A percentile compares a stretch with the other conserved stretches of the same genome.
Evolutionary conservation across 2,797 vertebrate species (phyloP).

Genomic region (Thaleichthys pacificus): DNA sequence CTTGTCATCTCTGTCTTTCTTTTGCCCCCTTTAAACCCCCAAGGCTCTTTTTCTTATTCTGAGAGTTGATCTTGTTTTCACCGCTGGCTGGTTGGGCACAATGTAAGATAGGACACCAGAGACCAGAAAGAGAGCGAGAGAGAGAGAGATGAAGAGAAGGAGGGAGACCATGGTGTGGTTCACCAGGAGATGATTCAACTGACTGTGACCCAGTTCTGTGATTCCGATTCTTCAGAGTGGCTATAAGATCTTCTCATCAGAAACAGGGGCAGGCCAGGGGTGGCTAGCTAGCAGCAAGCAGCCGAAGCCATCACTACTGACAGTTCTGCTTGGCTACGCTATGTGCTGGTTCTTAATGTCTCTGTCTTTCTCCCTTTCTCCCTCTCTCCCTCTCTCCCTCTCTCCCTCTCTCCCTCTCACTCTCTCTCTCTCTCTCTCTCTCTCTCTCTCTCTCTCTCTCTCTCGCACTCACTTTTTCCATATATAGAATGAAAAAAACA

Average conservation of each 20-base stretch:
- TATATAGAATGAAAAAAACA: no score
- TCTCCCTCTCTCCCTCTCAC: no score
- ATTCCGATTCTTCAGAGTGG: slow-evolving; percentile 14
- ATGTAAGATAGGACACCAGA: neutral
- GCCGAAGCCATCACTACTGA: neutral
- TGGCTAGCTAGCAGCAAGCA: slow-evolving; percentile 1
- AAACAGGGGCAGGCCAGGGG: slow-evolving; percentile 2
- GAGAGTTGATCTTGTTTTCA: neutral
- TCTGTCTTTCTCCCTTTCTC: neutral
- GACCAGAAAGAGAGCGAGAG: neutral
- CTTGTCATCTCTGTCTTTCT: neutral
- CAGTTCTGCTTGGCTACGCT: neutral
- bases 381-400: no score
- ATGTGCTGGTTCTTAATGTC: no score
- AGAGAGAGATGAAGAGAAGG: neutral
- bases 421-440: no score
- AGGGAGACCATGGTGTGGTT: neutral
- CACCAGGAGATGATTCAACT: neutral
- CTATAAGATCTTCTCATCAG: neutral
- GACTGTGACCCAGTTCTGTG: slow-evolving; percentile 23
- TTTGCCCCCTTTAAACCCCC: neutral
- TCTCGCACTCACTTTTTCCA: neutral
- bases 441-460: no score
- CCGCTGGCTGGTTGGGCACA: neutral
- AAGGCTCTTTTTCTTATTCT: neutral